These are phyloP conservation scores for Fulica atra DNA, from an alignment of 2,113 vertebrate genomes.

Conservation along the genomic window DNA sequence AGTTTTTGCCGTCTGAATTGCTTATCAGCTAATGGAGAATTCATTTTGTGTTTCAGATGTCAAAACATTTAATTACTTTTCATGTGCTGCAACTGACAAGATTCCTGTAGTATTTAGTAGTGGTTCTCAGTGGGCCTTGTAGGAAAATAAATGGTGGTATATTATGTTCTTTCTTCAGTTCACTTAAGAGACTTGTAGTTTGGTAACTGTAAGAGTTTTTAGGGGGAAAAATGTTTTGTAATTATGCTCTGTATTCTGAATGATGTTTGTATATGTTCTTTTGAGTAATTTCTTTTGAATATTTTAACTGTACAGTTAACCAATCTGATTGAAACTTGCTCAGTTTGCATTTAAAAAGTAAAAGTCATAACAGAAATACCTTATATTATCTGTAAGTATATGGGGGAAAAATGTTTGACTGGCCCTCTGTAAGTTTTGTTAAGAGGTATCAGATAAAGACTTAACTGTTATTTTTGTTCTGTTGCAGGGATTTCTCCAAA, in stretches of 20 bases:
- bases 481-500: conserved; percentile 92
- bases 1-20: neutral
- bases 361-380: neutral
- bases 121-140: neutral
- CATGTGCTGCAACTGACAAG: neutral
- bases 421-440: conserved; percentile 32
- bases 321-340: neutral
- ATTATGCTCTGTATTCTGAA: neutral
- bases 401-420: neutral
- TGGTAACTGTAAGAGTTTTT: neutral
- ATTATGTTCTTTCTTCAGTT: neutral
- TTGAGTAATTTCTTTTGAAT: neutral
- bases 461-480: conserved; percentile 76
- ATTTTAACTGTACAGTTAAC: neutral
- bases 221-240: neutral
- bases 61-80: neutral
- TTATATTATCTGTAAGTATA: neutral
- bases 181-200: neutral
- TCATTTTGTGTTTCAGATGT: neutral
- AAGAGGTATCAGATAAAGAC: conserved; percentile 70
- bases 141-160: neutral
- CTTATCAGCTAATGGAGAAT: neutral
- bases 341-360: neutral
- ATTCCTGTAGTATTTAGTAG: neutral
- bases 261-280: neutral